phyloP scores from a whole-genome alignment of 2,113 vertebrate genomes.

The Calidris pugnax region DNA sequence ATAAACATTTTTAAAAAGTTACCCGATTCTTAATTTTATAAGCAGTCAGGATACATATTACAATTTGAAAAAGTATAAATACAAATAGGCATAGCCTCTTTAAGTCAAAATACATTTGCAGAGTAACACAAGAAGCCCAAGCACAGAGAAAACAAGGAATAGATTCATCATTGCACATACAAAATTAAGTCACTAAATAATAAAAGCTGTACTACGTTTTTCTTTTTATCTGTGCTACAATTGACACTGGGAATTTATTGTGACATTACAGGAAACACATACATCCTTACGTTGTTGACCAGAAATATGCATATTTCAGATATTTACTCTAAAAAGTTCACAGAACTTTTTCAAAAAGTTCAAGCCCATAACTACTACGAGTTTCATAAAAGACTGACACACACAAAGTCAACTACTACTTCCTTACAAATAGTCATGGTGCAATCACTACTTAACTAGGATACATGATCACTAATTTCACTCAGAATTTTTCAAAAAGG shows the following conservation, averaged over 20 bases:
- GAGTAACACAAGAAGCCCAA: not conserved
- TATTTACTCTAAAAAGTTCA: not conserved
- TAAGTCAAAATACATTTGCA: not conserved
- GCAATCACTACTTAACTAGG: not conserved
- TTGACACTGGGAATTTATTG: not conserved
- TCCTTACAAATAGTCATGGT: not conserved
- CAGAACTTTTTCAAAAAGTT: not conserved
- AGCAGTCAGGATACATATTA: not conserved
- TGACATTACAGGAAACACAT: not conserved
- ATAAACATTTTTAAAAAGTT: not conserved
- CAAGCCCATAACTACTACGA: fast-evolving
- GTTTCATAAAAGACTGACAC: not conserved
- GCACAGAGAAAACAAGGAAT: not conserved
- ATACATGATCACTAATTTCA: not conserved
- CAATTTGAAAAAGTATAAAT: not conserved
- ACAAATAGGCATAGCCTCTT: not conserved
- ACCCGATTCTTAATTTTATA: not conserved
- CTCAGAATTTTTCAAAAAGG: not conserved
- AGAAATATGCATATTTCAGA: not conserved
- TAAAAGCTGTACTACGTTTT: not conserved
- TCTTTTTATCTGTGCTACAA: not conserved
- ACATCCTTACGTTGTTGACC: not conserved
- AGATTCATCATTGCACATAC: not conserved
- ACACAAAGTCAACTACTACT: not conserved
- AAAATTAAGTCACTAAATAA: not conserved